These are phyloP conservation scores for Bryconaethiops microstoma DNA, from an alignment of 2,797 vertebrate genomes.

Conservation along the genomic window DNA sequence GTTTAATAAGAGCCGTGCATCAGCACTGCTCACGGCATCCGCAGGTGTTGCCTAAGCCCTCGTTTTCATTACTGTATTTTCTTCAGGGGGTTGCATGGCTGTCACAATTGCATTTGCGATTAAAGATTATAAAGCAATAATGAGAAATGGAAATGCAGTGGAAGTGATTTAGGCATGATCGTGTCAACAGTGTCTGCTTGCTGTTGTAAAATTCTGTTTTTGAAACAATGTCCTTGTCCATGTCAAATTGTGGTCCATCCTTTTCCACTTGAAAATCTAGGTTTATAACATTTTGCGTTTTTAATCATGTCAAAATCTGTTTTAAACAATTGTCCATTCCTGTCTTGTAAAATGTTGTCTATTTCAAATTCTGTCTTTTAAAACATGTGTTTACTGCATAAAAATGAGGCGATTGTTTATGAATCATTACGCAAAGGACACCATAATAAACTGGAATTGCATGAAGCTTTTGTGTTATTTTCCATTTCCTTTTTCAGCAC, in stretches of 20 bases:
- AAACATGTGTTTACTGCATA: not conserved
- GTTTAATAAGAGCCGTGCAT: conserved; percentile 54
- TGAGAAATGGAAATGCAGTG: not conserved
- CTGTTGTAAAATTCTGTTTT: too few species aligned
- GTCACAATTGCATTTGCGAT: not conserved
- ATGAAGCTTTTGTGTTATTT: conserved; percentile 28
- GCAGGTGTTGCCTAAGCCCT: conserved; percentile 25
- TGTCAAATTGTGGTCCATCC: too few species aligned
- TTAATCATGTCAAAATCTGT: too few species aligned
- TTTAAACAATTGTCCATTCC: too few species aligned
- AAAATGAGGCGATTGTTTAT: conserved; percentile 15
- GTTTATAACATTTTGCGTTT: too few species aligned
- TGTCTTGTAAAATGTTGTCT: too few species aligned
- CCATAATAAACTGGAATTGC: conserved; percentile 22
- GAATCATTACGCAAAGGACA: conserved; percentile 37
- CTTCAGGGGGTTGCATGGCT: not conserved
- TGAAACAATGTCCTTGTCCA: too few species aligned
- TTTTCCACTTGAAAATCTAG: too few species aligned
- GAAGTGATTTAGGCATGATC: not conserved
- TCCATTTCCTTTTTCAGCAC: conserved; percentile 21
- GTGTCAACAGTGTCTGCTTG: not conserved
- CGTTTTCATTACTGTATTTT: conserved; percentile 6
- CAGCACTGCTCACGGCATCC: conserved; percentile 32
- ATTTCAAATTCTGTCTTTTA: too few species aligned
- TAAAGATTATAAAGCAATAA: conserved; percentile 17